Conservation (phyloP, 2,888 invertebrate species). For the Cataglyphis altisquamis region DNA sequence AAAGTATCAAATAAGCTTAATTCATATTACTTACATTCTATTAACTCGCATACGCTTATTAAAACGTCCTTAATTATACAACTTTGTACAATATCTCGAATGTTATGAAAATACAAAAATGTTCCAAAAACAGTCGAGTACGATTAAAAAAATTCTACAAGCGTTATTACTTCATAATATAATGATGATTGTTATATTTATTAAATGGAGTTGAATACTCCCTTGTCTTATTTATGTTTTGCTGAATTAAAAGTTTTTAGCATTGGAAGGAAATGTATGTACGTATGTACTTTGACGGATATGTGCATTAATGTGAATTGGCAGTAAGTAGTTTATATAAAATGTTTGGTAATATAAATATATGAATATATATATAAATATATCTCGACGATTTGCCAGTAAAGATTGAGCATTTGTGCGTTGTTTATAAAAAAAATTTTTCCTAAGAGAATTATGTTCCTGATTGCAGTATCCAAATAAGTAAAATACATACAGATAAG, state of each 20-base stretch:
- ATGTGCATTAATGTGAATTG: slow-evolving; percentile 67
- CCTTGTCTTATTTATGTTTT: neutral
- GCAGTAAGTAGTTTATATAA: slow-evolving; percentile 57
- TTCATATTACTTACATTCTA: neutral
- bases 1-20: neutral
- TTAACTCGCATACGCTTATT: slow-evolving; percentile 18
- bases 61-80: slow-evolving; percentile 50
- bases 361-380: slow-evolving; percentile 51
- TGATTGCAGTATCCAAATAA: slow-evolving; percentile 15
- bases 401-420: slow-evolving; percentile 43
- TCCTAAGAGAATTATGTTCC: neutral
- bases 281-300: slow-evolving; percentile 66
- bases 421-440: slow-evolving; percentile 44
- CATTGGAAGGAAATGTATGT: slow-evolving; percentile 66
- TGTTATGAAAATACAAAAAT: slow-evolving; percentile 72
- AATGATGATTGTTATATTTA: slow-evolving; percentile 52
- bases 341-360: slow-evolving; percentile 41
- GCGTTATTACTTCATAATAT: slow-evolving; percentile 47
- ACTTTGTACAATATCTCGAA: slow-evolving; percentile 70
- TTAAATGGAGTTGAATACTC: slow-evolving; percentile 22
- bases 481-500: slow-evolving; percentile 43
- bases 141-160: slow-evolving; percentile 65
- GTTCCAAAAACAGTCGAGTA: slow-evolving; percentile 65
- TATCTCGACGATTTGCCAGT: slow-evolving; percentile 36
- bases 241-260: slow-evolving; percentile 42